phyloP scores from a whole-genome alignment of 1,140 invertebrate genomes.

The Saccostrea cuccullata region DNA sequence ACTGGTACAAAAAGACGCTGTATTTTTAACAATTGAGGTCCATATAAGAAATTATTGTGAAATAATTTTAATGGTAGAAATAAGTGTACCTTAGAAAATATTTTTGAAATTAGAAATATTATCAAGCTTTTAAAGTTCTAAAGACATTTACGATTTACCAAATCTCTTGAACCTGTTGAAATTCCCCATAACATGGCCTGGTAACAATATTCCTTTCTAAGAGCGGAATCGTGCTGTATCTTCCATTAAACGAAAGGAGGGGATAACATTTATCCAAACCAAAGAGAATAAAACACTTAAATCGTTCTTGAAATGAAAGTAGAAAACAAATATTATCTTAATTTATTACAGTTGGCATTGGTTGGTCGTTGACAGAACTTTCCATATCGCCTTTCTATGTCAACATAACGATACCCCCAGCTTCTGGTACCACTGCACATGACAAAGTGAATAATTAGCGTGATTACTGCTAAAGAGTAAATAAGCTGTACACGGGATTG shows the following conservation, averaged over 20 bases:
- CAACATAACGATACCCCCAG: not conserved
- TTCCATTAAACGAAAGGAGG: not conserved
- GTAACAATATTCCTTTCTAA: not conserved
- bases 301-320: slow-evolving; percentile 2
- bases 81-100: too few species aligned
- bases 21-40: too few species aligned
- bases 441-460: not conserved
- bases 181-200: slow-evolving; percentile 11
- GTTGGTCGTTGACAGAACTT: not conserved
- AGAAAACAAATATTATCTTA: slow-evolving; percentile 9
- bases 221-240: slow-evolving; percentile 13
- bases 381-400: not conserved
- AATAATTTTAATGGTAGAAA: too few species aligned
- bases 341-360: not conserved
- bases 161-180: not conserved
- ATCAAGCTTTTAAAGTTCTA: too few species aligned
- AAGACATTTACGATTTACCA: not conserved
- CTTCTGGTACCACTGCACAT: not conserved
- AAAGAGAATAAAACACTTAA: not conserved
- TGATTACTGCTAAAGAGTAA: not conserved
- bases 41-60: too few species aligned
- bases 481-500: not conserved
- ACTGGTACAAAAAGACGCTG: too few species aligned
- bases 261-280: slow-evolving; percentile 15
- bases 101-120: too few species aligned